Evolutionary conservation across 2,888 invertebrate genomes (phyloP).

Genomic region (Heterodera filipjevi): DNA sequence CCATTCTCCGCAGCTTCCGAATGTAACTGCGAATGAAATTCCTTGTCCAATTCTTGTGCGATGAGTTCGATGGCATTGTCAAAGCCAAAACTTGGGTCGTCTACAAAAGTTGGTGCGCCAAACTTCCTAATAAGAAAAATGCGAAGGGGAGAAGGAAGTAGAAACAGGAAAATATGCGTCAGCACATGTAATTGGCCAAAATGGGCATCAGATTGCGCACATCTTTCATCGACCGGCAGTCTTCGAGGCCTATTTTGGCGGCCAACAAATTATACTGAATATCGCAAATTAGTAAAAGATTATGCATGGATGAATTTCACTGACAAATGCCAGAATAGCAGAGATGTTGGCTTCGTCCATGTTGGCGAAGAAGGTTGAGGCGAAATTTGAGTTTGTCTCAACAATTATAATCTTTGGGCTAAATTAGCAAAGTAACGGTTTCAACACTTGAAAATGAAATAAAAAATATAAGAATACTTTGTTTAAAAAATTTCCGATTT

Average conservation of each 20-base stretch:
- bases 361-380: background rate
- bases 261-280: constrained; percentile 13
- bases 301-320: background rate
- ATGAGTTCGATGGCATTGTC: background rate
- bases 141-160: background rate
- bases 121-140: background rate
- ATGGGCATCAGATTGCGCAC: constrained; percentile 14
- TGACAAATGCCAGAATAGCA: background rate
- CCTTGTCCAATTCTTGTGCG: background rate
- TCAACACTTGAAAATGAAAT: too few species aligned
- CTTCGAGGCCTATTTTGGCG: constrained; percentile 2
- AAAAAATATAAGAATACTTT: too few species aligned
- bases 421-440: too few species aligned
- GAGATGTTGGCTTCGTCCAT: background rate
- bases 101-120: background rate
- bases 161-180: background rate
- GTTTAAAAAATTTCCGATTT: too few species aligned
- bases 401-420: too few species aligned
- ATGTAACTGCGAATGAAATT: background rate
- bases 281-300: background rate
- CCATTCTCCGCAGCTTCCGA: background rate
- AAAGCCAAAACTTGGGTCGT: background rate
- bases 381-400: too few species aligned
- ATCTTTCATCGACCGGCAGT: background rate
- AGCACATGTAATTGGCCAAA: constrained; percentile 11